Evolutionary conservation across 2,888 invertebrate species (phyloP).

Genomic region (Argyresthia albistria): DNA sequence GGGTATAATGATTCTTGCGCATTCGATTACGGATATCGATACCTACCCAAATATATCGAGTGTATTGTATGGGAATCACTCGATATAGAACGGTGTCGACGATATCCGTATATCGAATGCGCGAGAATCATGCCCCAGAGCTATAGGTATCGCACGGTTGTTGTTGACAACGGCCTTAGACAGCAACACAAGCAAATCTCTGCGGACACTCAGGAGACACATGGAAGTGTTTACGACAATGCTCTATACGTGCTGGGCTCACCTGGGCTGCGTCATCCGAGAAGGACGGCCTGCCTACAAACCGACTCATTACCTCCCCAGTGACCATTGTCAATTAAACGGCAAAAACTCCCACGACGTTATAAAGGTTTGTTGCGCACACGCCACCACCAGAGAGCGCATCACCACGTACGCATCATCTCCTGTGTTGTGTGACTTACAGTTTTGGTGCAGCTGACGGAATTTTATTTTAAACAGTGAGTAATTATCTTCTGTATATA

Average conservation of each 20-base stretch:
- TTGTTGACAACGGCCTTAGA: too few relatives aligned
- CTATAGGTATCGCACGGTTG: too few relatives aligned
- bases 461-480: background rate
- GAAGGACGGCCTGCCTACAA: conserved; percentile 65
- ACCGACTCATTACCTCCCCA: conserved; percentile 63
- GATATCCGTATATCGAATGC: too few relatives aligned
- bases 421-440: background rate
- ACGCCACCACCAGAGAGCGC: conserved; percentile 55
- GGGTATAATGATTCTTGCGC: too few relatives aligned
- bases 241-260: conserved; percentile 15
- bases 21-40: too few relatives aligned
- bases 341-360: conserved; percentile 68
- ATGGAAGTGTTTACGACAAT: too few relatives aligned
- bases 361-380: conserved; percentile 58
- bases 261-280: conserved; percentile 44
- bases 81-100: too few relatives aligned
- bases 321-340: conserved; percentile 64
- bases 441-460: background rate
- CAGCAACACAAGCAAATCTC: too few relatives aligned
- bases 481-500: background rate
- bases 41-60: too few relatives aligned
- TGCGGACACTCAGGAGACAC: too few relatives aligned
- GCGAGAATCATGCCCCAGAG: too few relatives aligned
- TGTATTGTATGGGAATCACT: too few relatives aligned
- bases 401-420: conserved; percentile 41